Conservation (phyloP, 2,888 invertebrate genomes). For the Seira musarum region DNA sequence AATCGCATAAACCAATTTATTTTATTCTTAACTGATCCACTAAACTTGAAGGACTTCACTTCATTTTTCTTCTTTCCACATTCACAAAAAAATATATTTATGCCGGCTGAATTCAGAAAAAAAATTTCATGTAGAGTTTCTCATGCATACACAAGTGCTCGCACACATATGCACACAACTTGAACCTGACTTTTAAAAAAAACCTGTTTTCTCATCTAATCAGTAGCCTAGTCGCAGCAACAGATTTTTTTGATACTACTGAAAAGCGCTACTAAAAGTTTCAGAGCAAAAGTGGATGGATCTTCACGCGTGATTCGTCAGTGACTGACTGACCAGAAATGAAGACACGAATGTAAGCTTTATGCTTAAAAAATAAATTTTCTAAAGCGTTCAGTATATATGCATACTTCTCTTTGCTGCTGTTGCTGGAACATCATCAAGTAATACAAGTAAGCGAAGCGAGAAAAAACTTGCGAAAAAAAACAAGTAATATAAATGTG, state of each 20-base stretch:
- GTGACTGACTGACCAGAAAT: neutral
- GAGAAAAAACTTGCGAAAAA: neutral
- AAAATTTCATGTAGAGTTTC: neutral
- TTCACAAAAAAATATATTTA: neutral
- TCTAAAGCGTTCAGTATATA: neutral
- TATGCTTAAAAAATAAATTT: neutral
- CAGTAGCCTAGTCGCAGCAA: too few relatives aligned
- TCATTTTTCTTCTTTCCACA: too few relatives aligned
- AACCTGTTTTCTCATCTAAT: neutral
- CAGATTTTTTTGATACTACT: too few relatives aligned
- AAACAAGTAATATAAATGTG: neutral
- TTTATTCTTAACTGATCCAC: too few relatives aligned
- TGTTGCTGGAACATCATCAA: neutral
- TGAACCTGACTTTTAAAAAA: neutral
- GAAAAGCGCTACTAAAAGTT: too few relatives aligned
- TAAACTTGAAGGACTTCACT: too few relatives aligned
- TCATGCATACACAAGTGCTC: neutral
- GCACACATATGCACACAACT: too few relatives aligned
- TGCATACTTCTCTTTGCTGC: neutral
- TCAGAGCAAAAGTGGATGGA: neutral
- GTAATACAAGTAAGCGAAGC: neutral
- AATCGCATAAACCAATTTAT: constrained; percentile 1
- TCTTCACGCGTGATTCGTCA: neutral
- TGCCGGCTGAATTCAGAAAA: neutral
- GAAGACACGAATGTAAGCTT: neutral